Base-by-base conservation (phyloP, 2,888 invertebrate species). In the Plagodis dolabraria region DNA sequence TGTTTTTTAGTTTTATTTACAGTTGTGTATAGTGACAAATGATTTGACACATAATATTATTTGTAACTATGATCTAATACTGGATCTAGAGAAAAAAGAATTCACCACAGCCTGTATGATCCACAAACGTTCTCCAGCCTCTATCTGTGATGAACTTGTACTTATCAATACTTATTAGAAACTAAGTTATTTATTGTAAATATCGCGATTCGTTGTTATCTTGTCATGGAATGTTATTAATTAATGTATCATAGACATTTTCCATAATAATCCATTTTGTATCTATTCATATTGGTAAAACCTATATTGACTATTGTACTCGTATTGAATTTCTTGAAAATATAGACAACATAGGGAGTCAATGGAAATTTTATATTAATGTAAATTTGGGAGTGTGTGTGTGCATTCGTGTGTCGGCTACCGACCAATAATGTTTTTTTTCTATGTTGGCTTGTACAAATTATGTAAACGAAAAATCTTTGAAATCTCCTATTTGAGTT, bases 161-260 rank as follows among this genome's bases (percentile, higher is more conserved):
- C 49, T 49, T 53, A 55, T 38, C 35, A 56, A 59, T 43, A 50
- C 34, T 38, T 22, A 59, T 56, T 82, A 78, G 76, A 68, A 76
- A 77, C 75, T 86, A 86, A 69, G 83, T 85, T 84, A 80, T 70
- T 84, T 82, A 79, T 80, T 72, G 75, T 69, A 69, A 65, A 67
- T 67, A 69, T 52, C 9, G 45, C 53, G 52, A 50, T 53, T 53
- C 40, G 68, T 77, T 82, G 82, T 84, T 85, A 80, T 75, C 69
- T 74, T 70, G 69, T 70, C 70, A 69, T 72, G 75, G 75, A 75
- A 76, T 81, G 79, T 80, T 83, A 78, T 77, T 83, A 87, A 77
- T 82, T 82, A 77, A 74, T 79, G 82, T 76, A 81, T 74, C 74
- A 68, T 72, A 76, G 74, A 75, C 69, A 60, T 65, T 66, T 58